Evolutionary conservation across 2,113 vertebrate genomes (phyloP), one percentile per base, ranked within the genome.

Genomic region (Entosphenus tridentatus): DNA sequence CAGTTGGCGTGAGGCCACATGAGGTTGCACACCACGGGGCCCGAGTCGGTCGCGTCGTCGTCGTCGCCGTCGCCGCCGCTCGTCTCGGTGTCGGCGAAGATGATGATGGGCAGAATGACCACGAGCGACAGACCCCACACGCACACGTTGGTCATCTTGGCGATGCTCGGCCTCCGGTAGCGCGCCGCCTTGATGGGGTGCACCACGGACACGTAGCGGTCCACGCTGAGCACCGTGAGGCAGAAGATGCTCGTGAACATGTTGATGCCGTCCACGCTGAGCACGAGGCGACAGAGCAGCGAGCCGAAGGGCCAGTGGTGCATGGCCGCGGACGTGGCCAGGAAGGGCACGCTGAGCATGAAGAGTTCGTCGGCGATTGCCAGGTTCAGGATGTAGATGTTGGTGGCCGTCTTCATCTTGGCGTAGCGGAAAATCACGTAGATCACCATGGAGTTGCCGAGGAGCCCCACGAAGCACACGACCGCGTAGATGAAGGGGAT

Each of bases 241-340:
- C 87, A 87, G 75, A 87, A 89, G 76, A 89, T 84, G 77, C 87
- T 89, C 76, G 87, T 89, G 79, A 89, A 89, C 86, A 89, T 89
- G 77, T 89, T 89, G 79, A 88, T 84, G n/a, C 85, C 87, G 75
- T 89, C 87, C 76, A 88, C 83, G 4, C 87, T 89, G 75, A 89
- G 81, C 72, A 89, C 84, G 71, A 89, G 78, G 65, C 87, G 86
- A 74, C 87, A 89, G 69, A 89, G 81, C 55, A 87, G 78, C 0
- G 87, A 82, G 17, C 87, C 87, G 74, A 89, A 89, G 39, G 87
- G 87, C 87, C 87, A 89, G 79, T 89, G 87, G 73, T 81, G 85
- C 72, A 89, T 81, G 73, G 88, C 69, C 3, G 86, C 86, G 69
- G 86, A 87, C 72, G 86, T 87, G 70, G 87, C 87, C 74, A 89